Base-by-base conservation (phyloP, 2,888 invertebrate genomes). In the Mythimna loreyi region DNA sequence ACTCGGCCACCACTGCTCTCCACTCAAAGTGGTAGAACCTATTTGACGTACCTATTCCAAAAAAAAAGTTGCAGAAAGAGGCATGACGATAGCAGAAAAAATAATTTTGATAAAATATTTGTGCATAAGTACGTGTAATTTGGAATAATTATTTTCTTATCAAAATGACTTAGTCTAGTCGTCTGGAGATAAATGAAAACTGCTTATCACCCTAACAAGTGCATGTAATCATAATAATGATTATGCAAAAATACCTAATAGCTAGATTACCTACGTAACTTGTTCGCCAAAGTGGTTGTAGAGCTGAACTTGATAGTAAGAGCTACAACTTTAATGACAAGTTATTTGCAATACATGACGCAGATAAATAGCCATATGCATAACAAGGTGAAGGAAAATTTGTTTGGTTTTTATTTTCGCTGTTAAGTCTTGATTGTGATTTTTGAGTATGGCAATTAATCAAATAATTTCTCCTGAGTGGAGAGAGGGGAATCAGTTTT, bases 121-220 rank as follows among this genome's bases (percentile, higher is more conserved):
- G 25, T n/a, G 7, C 43, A n/a, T 45, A n/a, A 2, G 7, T 28
- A 28, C 28, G 4, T 50, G 2, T 25, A 23, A 25, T 50, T 25
- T 23, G 9, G n/a, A 49, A 6, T 47, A n/a, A 64, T 49, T 28
- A 28, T 28, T 47, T n/a, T 49, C 19, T 23, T 72, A 60, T 72
- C 33, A 13, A 5, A 21, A 19, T 40, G 16, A 16, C n/a, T 21
- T 49, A 11, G 43, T 52, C 36, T 45, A 28, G 8, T n/a, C n/a
- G 28, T 36, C 16, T 16, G 25, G n/a, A 2, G 45, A 45, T 53
- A 72, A 60, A 16, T 13, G 3, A 72, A 69, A 72, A 33, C 6
- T 53, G 28, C 52, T 8, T 63, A 30, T 73, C 64, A 47, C 11
- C 8, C 2, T 6, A 4, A 8, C 43, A 60, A 72, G 3, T 45